Base-by-base conservation (phyloP, 2,888 invertebrate species). In the Brachycybe producta region DNA sequence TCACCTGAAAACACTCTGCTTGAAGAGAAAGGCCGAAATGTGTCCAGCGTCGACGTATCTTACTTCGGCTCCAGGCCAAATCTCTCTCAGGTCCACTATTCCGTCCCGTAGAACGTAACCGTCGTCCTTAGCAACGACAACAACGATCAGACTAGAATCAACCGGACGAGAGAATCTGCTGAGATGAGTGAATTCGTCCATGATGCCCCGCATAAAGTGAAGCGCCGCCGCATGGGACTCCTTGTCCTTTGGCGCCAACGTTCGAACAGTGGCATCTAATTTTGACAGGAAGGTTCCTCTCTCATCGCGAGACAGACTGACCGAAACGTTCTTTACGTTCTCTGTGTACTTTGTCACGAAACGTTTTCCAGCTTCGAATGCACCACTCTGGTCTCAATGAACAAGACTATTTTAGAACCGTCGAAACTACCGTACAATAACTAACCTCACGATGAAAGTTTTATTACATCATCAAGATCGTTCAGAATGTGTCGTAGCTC, bases 111-210 rank as follows among this genome's bases (percentile, higher is more conserved):
- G 94, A 11, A 95, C 84, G 68, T 95, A 74, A 3, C 68, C 70
- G 58, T 73, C 72, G 61, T 83, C 78, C 57, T 79, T 79, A 0
- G 95, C 95, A 61, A 84, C 83, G 1, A 97, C 83, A 17, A 88
- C 84, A 55, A 90, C 91, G 53, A 91, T 84, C 45, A 95, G 71
- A 8, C 82, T 81, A 0, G 94, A 85, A 63, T 97, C 95, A 44
- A 79, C 79, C 0, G 76, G 76, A 15, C 80, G 72, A 2, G 88
- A 82, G 64, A 92, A 98, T 69, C 95, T 92, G 57, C 80, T 85
- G 35, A 98, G 72, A 70, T 95, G 94, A 1, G 97, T 98, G 65
- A 92, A 97, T 67, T 97, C 94, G 64, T 98, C 97, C 97, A 98
- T 97, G 58, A 97, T 80, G 0, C 94, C 92, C 43, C 86, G 73